These are phyloP conservation scores for Cercocebus atys DNA, from an alignment of 2,113 vertebrate species.

Conservation along the genomic window DNA sequence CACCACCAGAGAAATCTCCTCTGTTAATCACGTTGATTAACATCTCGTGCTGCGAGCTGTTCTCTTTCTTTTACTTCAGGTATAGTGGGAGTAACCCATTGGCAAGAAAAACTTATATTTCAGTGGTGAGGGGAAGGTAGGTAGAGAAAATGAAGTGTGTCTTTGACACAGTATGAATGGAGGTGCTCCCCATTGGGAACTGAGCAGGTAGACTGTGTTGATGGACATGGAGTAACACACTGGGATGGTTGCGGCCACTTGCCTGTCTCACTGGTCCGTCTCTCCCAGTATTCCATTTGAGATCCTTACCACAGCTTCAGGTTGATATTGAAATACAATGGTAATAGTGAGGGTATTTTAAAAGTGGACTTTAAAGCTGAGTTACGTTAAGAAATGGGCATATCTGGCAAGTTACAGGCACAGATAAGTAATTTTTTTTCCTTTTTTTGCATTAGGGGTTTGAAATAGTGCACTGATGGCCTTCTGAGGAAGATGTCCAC, in stretches of 20 bases:
- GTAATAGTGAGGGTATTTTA: background rate
- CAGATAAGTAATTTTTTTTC: background rate
- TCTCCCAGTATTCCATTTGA: background rate
- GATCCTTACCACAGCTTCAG: background rate
- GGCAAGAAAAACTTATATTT: background rate
- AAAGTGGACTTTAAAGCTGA: background rate
- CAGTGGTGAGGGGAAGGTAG: background rate
- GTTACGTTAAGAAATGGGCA: background rate
- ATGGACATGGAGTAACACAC: background rate
- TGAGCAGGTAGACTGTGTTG: background rate
- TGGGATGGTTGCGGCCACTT: background rate
- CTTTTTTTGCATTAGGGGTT: background rate
- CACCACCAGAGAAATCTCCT: background rate
- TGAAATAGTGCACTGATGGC: constrained; percentile 21
- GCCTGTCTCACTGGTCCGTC: background rate
- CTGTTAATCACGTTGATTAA: background rate
- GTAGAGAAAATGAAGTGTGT: background rate
- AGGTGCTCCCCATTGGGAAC: background rate
- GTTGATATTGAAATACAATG: background rate
- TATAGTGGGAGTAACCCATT: background rate
- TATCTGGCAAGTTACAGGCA: background rate
- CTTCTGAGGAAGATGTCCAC: background rate
- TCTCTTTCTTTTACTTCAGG: background rate
- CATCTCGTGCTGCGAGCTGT: background rate
- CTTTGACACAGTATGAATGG: background rate